Conservation (phyloP, 2,113 vertebrate genomes). For the Coryphaenoides rupestris region DNA sequence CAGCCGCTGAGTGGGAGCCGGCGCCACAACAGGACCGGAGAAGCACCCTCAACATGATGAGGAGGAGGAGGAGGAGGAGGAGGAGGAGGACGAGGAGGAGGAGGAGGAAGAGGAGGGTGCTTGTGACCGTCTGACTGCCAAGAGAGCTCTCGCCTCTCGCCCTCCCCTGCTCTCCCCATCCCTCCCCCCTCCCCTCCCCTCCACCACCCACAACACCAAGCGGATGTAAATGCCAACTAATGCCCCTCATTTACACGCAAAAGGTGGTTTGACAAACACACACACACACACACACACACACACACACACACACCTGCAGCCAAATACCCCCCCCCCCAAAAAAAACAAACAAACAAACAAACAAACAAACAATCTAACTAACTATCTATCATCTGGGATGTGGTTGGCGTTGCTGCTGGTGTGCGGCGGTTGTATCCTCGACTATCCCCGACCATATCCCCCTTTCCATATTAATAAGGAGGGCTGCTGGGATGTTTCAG, state of each 20-base stretch:
- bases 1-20: conserved; percentile 4
- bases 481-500: too few relatives aligned
- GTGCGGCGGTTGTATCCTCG: too few relatives aligned
- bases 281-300: conserved; percentile 36
- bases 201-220: conserved; percentile 31
- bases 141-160: conserved; percentile 38
- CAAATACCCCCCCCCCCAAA: too few relatives aligned
- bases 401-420: too few relatives aligned
- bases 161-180: too few relatives aligned
- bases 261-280: conserved; percentile 56
- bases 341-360: too few relatives aligned
- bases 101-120: neutral
- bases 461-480: too few relatives aligned
- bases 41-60: conserved; percentile 39
- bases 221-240: conserved; percentile 62
- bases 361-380: too few relatives aligned
- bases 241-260: conserved; percentile 67
- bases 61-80: neutral
- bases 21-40: conserved; percentile 12
- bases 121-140: conserved; percentile 52
- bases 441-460: too few relatives aligned
- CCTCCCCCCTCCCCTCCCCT: too few relatives aligned
- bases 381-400: too few relatives aligned
- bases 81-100: conserved; percentile 1
- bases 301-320: conserved; percentile 29